Percentiles rank a stretch among this genome's conserved stretches.
Conservation (phyloP, 37 sponge, comb jelly and placozoan genomes). For the Mnemiopsis leidyi region DNA sequence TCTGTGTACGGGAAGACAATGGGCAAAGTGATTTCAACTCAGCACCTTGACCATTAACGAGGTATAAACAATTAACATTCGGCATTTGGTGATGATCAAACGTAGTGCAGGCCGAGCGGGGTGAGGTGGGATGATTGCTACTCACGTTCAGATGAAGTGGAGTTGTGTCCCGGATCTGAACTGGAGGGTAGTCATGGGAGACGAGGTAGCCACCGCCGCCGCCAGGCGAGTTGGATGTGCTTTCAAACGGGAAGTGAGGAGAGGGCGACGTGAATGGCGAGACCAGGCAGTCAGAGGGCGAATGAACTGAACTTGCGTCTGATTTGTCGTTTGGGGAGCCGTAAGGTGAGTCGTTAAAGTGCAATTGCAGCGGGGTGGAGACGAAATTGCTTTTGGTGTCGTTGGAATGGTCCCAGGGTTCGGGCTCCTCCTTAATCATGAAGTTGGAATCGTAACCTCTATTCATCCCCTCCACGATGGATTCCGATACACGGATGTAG, state of each 20-base stretch:
- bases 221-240: neutral
- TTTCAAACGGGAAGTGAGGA: neutral
- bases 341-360: slow-evolving; percentile 20
- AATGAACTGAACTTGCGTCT: slow-evolving; percentile 27
- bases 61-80: neutral
- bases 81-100: neutral
- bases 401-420: neutral
- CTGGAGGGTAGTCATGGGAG: neutral
- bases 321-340: neutral
- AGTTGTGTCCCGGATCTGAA: neutral
- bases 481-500: neutral
- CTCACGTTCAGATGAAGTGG: slow-evolving; percentile 19
- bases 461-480: neutral
- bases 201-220: neutral
- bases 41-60: neutral
- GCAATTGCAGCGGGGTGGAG: neutral
- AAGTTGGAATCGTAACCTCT: neutral
- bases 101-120: neutral
- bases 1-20: neutral
- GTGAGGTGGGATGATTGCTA: neutral
- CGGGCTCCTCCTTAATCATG: neutral
- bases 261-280: neutral
- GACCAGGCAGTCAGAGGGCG: slow-evolving; percentile 36
- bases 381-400: neutral
- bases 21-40: neutral